Base-by-base conservation (phyloP, 2,113 vertebrate genomes). In the Thamnophis sirtalis region DNA sequence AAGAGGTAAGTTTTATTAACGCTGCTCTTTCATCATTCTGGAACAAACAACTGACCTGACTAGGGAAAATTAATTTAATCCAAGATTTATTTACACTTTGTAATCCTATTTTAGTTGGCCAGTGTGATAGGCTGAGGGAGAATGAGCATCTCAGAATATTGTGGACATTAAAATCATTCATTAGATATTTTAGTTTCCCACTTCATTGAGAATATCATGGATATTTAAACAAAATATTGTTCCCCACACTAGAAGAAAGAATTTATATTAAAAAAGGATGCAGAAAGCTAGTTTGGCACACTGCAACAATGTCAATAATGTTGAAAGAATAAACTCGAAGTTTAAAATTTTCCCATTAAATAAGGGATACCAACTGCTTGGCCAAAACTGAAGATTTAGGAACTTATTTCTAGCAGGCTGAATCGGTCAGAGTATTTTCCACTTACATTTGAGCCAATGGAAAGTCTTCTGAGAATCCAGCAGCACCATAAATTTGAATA, bases 381-480 rank as follows among this genome's bases (percentile, higher is more conserved):
- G n/a, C 26, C 68, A 56, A 21, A 56, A 17, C 0, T 43, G 50
- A 53, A 56, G 21, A 4, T 4, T n/a, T 43, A 8, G 63, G 7
- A 17, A 17, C 5, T 43, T 68, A 28, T 43, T 4, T 68, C 24
- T 54, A 3, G 28, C 11, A 21, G 3, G 3, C 1, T 80, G 3
- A 17, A 22, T 5, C 15, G 43, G 15, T 48, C 9, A 3, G 28
- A 51, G 63, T 87, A 90, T n/a, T 9, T 73, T 48, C 80, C 92
- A 98, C 99, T 98, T 95, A 99, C 99, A 99, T 98, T 28, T 96
- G 96, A 1, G 98, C 98, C n/a, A 99, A 96, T 68, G 98, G 98
- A 91, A 98, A 98, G 85, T 99, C 98, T 93, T 98, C 98, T 38
- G 98, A 99, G 86, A 99, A 96, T 0, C 99, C 99, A 2, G 98